phyloP scores from a whole-genome alignment of 2,113 vertebrate species.

The Dromiciops gliroides region DNA sequence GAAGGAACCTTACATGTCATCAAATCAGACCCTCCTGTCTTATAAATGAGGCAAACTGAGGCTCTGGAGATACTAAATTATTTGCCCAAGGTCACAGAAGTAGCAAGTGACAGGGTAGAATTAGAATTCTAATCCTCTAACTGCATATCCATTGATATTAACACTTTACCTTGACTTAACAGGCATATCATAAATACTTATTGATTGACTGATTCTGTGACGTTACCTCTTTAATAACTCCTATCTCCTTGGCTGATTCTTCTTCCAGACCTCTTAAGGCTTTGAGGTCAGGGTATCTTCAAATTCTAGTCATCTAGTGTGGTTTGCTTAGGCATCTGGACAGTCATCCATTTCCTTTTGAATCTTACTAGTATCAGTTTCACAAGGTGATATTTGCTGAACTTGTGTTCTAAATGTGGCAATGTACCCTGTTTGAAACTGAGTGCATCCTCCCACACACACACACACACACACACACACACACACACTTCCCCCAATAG shows the following conservation, averaged over 20 bases:
- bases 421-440: background rate
- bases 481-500: no score
- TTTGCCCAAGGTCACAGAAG: background rate
- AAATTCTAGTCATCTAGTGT: background rate
- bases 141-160: background rate
- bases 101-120: background rate
- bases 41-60: background rate
- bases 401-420: background rate
- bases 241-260: background rate
- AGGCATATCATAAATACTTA: background rate
- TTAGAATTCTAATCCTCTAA: background rate
- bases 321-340: background rate
- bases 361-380: background rate
- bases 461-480: no score
- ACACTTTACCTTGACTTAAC: background rate
- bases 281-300: background rate
- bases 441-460: no score
- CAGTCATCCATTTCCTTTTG: background rate
- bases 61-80: background rate
- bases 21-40: background rate
- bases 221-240: background rate
- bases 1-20: background rate
- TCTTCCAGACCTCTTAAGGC: background rate
- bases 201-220: background rate
- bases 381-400: background rate